A percentile compares a stretch with the other conserved stretches of the same genome.
phyloP scores from a whole-genome alignment of 2,113 vertebrate genomes.

The Python bivittatus region DNA sequence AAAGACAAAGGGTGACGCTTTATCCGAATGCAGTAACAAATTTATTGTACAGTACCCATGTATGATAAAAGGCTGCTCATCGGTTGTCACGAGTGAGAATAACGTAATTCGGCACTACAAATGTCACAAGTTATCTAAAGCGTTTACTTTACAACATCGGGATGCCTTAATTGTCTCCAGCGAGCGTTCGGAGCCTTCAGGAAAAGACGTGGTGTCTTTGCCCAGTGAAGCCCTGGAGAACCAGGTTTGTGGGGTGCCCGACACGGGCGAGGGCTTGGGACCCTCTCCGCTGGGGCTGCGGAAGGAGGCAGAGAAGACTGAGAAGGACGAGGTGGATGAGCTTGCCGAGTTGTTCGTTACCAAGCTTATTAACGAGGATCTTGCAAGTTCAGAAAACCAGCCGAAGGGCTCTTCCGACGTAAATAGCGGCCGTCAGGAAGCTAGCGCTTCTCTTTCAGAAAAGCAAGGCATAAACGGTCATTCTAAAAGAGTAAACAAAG shows the following conservation, averaged over 20 bases:
- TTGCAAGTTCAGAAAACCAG: slow-evolving; percentile 68
- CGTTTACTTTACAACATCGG: slow-evolving; percentile 88
- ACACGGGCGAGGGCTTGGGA: slow-evolving; percentile 68
- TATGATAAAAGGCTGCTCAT: slow-evolving; percentile 95
- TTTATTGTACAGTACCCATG: slow-evolving; percentile 91
- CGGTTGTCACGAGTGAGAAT: slow-evolving; percentile 88
- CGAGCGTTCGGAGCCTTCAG: slow-evolving; percentile 68
- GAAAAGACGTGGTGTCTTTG: slow-evolving; percentile 70
- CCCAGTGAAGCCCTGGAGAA: slow-evolving; percentile 74
- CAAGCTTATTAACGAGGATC: slow-evolving; percentile 82
- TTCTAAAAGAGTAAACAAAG: slow-evolving; percentile 80
- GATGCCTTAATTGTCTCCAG: slow-evolving; percentile 92
- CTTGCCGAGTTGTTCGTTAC: slow-evolving; percentile 81
- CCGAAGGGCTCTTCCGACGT: slow-evolving; percentile 65
- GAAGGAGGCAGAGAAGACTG: slow-evolving; percentile 71
- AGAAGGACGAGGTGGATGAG: slow-evolving; percentile 82
- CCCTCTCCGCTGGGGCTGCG: slow-evolving; percentile 59
- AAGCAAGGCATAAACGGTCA: slow-evolving; percentile 69
- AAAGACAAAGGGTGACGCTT: slow-evolving; percentile 87
- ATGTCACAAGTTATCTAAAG: slow-evolving; percentile 90
- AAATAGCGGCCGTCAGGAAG: slow-evolving; percentile 72
- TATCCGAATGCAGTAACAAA: slow-evolving; percentile 86
- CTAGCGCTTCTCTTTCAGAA: slow-evolving; percentile 64
- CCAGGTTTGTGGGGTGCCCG: slow-evolving; percentile 55
- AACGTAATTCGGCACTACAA: slow-evolving; percentile 93